A percentile compares a stretch with the other conserved stretches of the same genome.
These are phyloP conservation scores for Crotalus viridis DNA, from an alignment of 2,113 vertebrate genomes.

Conservation along the genomic window DNA sequence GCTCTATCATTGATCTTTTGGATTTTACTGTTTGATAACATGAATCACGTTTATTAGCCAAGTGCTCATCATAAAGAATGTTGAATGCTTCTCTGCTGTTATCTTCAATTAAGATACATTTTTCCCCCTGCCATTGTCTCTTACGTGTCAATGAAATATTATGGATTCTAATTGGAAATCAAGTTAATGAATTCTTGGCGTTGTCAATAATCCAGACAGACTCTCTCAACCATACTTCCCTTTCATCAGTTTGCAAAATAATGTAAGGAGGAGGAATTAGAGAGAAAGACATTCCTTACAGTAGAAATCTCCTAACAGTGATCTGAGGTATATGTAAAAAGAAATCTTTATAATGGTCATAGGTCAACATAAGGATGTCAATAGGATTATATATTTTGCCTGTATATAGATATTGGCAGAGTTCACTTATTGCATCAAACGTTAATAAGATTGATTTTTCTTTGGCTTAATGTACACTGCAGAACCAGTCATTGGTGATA, in stretches of 20 bases:
- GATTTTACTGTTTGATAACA: constrained; percentile 57
- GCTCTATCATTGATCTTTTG: constrained; percentile 59
- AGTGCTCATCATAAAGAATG: constrained; percentile 53
- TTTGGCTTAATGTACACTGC: background rate
- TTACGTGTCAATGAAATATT: constrained; percentile 45
- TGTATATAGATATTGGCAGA: background rate
- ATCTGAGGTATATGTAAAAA: background rate
- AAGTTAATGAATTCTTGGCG: constrained; percentile 58
- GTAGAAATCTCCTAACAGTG: background rate
- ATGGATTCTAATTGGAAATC: constrained; percentile 60
- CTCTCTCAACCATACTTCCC: constrained; percentile 5
- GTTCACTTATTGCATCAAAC: background rate
- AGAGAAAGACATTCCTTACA: background rate
- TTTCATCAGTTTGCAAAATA: background rate
- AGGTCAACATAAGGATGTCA: background rate
- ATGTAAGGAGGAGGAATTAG: background rate
- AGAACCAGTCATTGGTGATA: background rate
- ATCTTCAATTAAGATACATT: constrained; percentile 50
- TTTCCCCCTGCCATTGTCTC: constrained; percentile 22
- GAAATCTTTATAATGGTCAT: background rate
- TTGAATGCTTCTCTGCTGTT: constrained; percentile 53
- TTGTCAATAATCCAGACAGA: constrained; percentile 41
- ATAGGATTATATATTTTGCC: background rate
- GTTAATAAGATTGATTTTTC: background rate
- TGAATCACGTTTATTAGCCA: constrained; percentile 66